phyloP scores from a whole-genome alignment of 1,140 invertebrate species.

The Glomeris maerens region DNA sequence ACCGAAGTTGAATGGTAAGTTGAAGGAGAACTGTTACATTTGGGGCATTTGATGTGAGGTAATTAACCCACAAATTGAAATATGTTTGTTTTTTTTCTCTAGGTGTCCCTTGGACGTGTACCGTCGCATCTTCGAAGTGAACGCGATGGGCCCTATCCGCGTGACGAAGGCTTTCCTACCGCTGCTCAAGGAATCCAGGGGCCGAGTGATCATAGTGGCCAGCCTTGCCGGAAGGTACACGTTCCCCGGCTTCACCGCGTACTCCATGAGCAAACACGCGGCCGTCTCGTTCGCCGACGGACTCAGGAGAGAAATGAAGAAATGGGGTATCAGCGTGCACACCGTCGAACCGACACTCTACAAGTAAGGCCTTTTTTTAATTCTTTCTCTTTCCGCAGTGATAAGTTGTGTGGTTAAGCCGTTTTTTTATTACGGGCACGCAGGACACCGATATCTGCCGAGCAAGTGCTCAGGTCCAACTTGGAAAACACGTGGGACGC shows the following conservation, averaged over 20 bases:
- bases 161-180: conserved; percentile 57
- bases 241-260: conserved; percentile 35
- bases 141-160: conserved; percentile 67
- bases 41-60: conserved; percentile 21
- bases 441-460: conserved; percentile 27
- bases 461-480: conserved; percentile 19
- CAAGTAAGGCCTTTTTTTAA: conserved; percentile 24
- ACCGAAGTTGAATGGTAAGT: conserved; percentile 42
- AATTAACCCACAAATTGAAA: too few relatives aligned
- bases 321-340: conserved; percentile 36
- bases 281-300: conserved; percentile 38
- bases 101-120: conserved; percentile 22
- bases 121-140: conserved; percentile 49
- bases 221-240: conserved; percentile 37
- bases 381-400: neutral
- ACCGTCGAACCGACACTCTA: conserved; percentile 37
- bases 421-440: conserved; percentile 1
- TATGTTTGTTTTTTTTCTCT: too few relatives aligned
- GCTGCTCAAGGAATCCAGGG: conserved; percentile 32
- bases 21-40: too few relatives aligned
- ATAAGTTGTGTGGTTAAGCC: neutral
- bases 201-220: conserved; percentile 37
- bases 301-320: conserved; percentile 38
- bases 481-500: conserved; percentile 26
- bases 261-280: conserved; percentile 39